phyloP scores from a whole-genome alignment of 2,888 invertebrate species.

The Cerastis leucographa region DNA sequence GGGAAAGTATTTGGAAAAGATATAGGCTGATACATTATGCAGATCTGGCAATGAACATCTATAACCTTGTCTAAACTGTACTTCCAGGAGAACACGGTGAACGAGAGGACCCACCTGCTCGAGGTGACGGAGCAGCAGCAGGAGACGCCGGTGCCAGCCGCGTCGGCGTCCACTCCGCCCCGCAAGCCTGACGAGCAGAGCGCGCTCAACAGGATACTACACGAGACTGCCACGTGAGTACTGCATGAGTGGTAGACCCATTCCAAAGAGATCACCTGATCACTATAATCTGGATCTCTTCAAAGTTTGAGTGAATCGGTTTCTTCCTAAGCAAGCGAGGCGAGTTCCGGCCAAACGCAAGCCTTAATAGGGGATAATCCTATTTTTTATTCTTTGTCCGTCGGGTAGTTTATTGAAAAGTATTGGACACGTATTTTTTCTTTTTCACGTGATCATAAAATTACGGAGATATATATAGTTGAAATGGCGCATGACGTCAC shows the following conservation, averaged over 20 bases:
- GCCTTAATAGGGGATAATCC: too few species aligned
- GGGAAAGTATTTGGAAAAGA: too few species aligned
- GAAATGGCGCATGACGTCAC: too few species aligned
- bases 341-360: too few species aligned
- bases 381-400: too few species aligned
- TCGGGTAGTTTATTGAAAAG: too few species aligned
- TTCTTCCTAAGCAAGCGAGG: too few species aligned
- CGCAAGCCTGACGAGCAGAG: conserved; percentile 97
- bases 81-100: conserved; percentile 88
- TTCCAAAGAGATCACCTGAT: neutral
- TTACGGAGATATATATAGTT: too few species aligned
- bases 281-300: too few species aligned
- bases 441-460: too few species aligned
- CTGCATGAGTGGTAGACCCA: neutral
- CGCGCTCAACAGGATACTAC: conserved; percentile 96
- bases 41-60: neutral
- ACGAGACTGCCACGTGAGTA: conserved; percentile 96
- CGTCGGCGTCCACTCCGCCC: conserved; percentile 91
- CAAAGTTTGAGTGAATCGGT: too few species aligned
- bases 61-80: neutral
- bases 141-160: conserved; percentile 92
- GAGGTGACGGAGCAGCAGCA: conserved; percentile 93
- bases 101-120: conserved; percentile 95
- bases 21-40: neutral
- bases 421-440: too few species aligned